phyloP scores from a whole-genome alignment of 2,797 vertebrate genomes.

The Knipowitschia caucasica region DNA sequence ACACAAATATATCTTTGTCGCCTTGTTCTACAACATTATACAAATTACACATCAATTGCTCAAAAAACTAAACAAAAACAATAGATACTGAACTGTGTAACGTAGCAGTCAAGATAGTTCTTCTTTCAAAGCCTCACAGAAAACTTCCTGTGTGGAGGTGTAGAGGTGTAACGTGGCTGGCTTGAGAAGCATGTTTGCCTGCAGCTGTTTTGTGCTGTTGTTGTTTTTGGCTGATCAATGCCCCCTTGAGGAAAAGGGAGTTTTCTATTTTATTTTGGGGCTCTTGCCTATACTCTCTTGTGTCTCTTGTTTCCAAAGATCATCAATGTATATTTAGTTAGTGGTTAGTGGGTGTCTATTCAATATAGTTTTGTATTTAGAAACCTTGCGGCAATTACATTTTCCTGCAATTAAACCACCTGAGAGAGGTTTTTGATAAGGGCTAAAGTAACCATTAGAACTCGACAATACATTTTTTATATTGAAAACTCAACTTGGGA shows the following conservation, averaged over 20 bases:
- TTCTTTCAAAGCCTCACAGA: constrained; percentile 32
- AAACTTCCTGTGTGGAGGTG: constrained; percentile 34
- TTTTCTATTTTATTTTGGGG: constrained; percentile 18
- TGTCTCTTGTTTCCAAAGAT: not conserved
- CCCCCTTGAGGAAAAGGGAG: constrained; percentile 40
- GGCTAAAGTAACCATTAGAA: too few species aligned
- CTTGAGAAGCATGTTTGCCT: constrained; percentile 26
- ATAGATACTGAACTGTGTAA: not conserved
- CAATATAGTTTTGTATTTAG: too few species aligned
- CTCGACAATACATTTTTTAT: too few species aligned
- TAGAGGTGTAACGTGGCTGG: constrained; percentile 38
- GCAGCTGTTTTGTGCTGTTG: constrained; percentile 36
- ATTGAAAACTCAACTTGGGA: too few species aligned
- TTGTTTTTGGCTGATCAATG: constrained; percentile 47
- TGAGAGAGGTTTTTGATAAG: too few species aligned
- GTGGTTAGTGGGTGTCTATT: too few species aligned
- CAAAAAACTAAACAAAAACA: not conserved
- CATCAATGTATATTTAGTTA: not conserved
- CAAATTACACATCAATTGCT: not conserved
- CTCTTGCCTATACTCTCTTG: constrained; percentile 10
- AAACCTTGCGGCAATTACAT: too few species aligned
- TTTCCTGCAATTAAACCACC: too few species aligned
- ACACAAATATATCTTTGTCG: not conserved
- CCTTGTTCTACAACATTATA: not conserved
- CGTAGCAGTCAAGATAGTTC: not conserved